These are phyloP conservation scores for Gymnoscopelus microlampas DNA, from an alignment of 2,797 vertebrate species.

Conservation along the genomic window DNA sequence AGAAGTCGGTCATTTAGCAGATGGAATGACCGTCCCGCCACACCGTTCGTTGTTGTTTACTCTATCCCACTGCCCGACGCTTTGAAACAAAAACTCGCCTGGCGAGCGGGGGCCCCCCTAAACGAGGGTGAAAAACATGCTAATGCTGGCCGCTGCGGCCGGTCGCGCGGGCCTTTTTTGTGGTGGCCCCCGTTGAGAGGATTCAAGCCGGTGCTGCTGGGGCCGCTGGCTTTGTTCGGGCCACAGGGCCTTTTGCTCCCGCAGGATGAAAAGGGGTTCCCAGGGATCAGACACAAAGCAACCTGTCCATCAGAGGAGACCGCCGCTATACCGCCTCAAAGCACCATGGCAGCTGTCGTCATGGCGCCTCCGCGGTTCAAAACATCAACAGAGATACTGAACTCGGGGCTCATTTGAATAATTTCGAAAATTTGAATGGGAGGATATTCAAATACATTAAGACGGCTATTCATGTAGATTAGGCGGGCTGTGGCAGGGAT, in stretches of 20 bases:
- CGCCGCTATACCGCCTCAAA: slow-evolving; percentile 35
- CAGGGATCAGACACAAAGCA: slow-evolving; percentile 57
- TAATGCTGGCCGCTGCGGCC: slow-evolving; percentile 34
- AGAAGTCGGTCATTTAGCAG: slow-evolving; percentile 20
- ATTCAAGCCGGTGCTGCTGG: slow-evolving; percentile 30
- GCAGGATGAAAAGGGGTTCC: slow-evolving; percentile 60
- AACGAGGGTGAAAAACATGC: slow-evolving; percentile 41
- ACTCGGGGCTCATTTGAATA: slow-evolving; percentile 47
- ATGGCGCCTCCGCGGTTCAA: slow-evolving; percentile 24
- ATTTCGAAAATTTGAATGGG: slow-evolving; percentile 49
- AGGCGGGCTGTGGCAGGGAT: slow-evolving; percentile 18
- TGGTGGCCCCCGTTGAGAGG: slow-evolving; percentile 27
- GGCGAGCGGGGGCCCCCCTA: slow-evolving; percentile 32
- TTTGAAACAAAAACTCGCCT: slow-evolving; percentile 43
- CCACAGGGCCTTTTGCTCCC: slow-evolving; percentile 39
- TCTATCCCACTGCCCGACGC: slow-evolving; percentile 33
- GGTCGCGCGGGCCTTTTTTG: slow-evolving; percentile 37
- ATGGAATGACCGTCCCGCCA: slow-evolving; percentile 22
- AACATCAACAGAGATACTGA: slow-evolving; percentile 39
- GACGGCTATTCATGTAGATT: slow-evolving; percentile 34
- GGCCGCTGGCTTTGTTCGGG: slow-evolving; percentile 37
- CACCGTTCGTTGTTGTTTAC: slow-evolving; percentile 32
- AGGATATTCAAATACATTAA: slow-evolving; percentile 45
- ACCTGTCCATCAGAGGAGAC: slow-evolving; percentile 54
- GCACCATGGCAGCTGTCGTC: slow-evolving; percentile 55